Conservation (phyloP, 2,888 invertebrate species). For the Polia nebulosa region DNA sequence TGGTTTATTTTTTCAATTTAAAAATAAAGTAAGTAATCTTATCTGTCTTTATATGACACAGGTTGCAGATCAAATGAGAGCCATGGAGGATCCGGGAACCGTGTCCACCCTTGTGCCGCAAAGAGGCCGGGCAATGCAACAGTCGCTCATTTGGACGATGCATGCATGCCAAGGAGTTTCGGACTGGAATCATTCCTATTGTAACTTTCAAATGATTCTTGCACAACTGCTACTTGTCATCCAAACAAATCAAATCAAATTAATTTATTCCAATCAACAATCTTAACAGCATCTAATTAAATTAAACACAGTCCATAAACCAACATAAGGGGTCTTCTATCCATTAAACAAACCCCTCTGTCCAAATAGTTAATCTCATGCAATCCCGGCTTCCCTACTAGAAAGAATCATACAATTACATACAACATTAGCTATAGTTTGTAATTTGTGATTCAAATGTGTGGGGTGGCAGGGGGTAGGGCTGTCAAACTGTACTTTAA, state of each 20-base stretch:
- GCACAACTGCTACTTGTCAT: not conserved
- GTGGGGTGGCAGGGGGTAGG: conserved; percentile 42
- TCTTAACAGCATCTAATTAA: conserved; percentile 37
- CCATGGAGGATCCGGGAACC: no score
- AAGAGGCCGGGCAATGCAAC: no score
- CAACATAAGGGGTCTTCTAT: conserved; percentile 22
- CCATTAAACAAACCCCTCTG: conserved; percentile 47
- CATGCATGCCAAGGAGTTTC: no score
- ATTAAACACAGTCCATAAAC: conserved; percentile 47
- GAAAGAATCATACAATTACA: conserved; percentile 71
- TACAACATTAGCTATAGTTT: conserved; percentile 70
- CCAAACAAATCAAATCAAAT: not conserved
- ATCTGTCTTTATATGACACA: no score
- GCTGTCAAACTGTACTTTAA: not conserved
- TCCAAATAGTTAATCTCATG: conserved; percentile 50
- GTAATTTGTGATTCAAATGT: conserved; percentile 75
- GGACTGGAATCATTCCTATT: no score
- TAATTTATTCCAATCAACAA: conserved; percentile 4
- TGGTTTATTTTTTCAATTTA: no score
- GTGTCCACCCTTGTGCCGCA: no score
- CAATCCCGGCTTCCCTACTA: conserved; percentile 42
- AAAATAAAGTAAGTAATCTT: no score
- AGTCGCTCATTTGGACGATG: no score
- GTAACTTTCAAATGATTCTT: no score
- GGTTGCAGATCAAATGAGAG: no score